Percentiles rank a stretch among this genome's conserved stretches.
phyloP scores from a whole-genome alignment of 1,140 invertebrate species.

The Listronotus bonariensis region DNA sequence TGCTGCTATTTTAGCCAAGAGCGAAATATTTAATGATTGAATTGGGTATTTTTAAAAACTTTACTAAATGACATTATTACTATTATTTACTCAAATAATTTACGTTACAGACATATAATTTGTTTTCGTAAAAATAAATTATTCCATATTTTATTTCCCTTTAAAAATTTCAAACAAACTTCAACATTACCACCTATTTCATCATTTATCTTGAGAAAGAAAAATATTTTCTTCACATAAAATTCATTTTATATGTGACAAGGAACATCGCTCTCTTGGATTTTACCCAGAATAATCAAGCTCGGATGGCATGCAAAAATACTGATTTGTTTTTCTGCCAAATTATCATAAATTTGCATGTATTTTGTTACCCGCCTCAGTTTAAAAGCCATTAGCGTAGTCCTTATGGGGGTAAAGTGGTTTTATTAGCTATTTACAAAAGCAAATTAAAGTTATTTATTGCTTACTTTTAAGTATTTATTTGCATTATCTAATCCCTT shows the following conservation, averaged over 20 bases:
- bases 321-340: conserved; percentile 15
- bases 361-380: conserved; percentile 14
- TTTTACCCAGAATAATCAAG: conserved; percentile 23
- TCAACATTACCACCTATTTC: conserved; percentile 19
- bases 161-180: conserved; percentile 10
- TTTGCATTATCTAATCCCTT: too few species aligned
- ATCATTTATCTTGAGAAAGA: conserved; percentile 19
- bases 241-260: conserved; percentile 31
- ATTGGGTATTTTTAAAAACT: too few species aligned
- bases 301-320: conserved; percentile 16
- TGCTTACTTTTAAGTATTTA: too few species aligned
- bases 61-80: too few species aligned
- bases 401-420: conserved; percentile 3
- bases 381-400: conserved; percentile 18
- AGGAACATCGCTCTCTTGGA: conserved; percentile 21
- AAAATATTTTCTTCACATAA: conserved; percentile 24
- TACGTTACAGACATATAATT: too few species aligned
- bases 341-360: conserved; percentile 25
- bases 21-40: too few species aligned
- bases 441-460: too few species aligned
- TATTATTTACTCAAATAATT: too few species aligned
- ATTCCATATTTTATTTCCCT: conserved; percentile 6
- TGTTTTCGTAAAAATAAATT: background rate
- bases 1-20: too few species aligned
- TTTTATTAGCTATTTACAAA: conserved; percentile 13